Evolutionary conservation across 2,888 invertebrate species (phyloP).

Genomic region (Meghimatium bilineatum): DNA sequence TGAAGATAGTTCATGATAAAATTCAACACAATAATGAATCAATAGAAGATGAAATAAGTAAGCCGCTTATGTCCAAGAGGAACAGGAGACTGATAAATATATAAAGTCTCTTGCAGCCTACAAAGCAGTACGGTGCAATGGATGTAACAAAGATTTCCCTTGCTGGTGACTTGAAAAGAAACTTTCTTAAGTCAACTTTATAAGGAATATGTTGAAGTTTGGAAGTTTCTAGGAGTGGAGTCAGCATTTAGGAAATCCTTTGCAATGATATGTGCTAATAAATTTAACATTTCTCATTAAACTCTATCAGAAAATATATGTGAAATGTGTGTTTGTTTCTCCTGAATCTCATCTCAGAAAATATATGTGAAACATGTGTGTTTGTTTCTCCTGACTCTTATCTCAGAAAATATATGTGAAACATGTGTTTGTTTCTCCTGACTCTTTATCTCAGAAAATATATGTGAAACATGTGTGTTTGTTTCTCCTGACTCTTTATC

Average conservation of each 20-base stretch:
- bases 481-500: too few species aligned
- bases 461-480: too few species aligned
- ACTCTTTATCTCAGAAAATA: too few species aligned
- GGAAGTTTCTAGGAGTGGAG: slow-evolving; percentile 8
- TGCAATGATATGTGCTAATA: slow-evolving; percentile 26
- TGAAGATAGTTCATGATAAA: slow-evolving; percentile 21
- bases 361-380: slow-evolving; percentile 8
- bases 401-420: too few species aligned
- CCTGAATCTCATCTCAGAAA: not conserved
- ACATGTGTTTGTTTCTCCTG: too few species aligned
- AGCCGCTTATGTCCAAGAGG: slow-evolving; percentile 18
- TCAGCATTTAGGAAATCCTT: slow-evolving; percentile 35
- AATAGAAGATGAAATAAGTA: slow-evolving; percentile 29
- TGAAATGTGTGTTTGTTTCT: not conserved
- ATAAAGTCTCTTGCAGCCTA: slow-evolving; percentile 16
- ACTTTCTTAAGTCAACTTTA: slow-evolving; percentile 18
- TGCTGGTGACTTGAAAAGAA: slow-evolving; percentile 22
- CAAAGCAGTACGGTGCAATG: slow-evolving; percentile 12
- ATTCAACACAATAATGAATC: slow-evolving; percentile 17
- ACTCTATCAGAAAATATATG: slow-evolving; percentile 9
- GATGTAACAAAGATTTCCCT: slow-evolving; percentile 24
- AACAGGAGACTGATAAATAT: slow-evolving; percentile 9
- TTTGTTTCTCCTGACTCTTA: not conserved
- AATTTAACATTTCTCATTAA: slow-evolving; percentile 6
- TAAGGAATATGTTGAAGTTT: slow-evolving; percentile 3